Evolutionary conservation across 2,888 invertebrate species (phyloP), one percentile per base, ranked within the genome.

Genomic region (Cephus pulcher): DNA sequence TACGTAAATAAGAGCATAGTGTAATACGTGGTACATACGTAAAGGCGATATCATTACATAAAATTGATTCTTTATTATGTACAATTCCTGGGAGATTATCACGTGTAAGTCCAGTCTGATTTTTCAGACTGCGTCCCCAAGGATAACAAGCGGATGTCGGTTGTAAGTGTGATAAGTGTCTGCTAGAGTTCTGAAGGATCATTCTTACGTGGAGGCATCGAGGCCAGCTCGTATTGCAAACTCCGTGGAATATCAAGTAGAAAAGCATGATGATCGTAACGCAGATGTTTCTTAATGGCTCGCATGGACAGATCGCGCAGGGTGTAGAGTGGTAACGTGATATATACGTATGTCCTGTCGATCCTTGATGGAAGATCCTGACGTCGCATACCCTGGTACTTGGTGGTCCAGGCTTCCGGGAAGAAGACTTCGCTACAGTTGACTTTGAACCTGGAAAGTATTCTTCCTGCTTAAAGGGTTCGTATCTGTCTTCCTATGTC

Each of bases 191-290:
- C 69, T 40, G 69, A 68, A 37, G 76, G 76, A 37, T 76, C 74
- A 70, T 37, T 56, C 73, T 84, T 82, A 71, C 82, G 79, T 1
- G 89, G 89, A 40, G 82, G 78, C 85, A 86, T 86, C 33, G 76
- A 79, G 11, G 84, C 86, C 69, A 91, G 86, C 79, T 90, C 89
- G 69, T 76, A 40, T 76, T 90, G 90, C 37, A 91, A 85, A 32
- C 77, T 87, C 77, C 82, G 82, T n/a, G 91, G 91, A 78, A 91
- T 86, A 71, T 90, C 88, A 32, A 91, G 88, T 11, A 78, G 77
- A 69, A 86, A 88, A 56, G 89, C 89, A 69, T 91, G 84, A 11
- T 79, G 78, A 76, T 86, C 87, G 77, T 86, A 75, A n/a, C 73
- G 81, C 69, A 91, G 81, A 35, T 80, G 81, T n/a, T 82, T 84